These are phyloP conservation scores for Tichodroma muraria DNA, from an alignment of 2,113 vertebrate genomes.

Conservation along the genomic window DNA sequence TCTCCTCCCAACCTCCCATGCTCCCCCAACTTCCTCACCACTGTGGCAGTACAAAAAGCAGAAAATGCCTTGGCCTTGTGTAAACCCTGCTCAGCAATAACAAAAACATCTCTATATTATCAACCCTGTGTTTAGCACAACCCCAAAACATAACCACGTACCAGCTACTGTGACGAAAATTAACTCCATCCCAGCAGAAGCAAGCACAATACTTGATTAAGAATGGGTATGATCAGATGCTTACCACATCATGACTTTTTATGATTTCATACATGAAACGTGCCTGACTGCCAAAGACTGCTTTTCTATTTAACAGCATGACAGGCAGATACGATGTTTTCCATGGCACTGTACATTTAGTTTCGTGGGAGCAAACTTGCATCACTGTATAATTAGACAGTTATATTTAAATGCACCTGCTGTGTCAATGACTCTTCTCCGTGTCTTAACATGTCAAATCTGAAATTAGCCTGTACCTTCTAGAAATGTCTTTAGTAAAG, in stretches of 20 bases:
- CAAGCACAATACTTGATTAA: background rate
- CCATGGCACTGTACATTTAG: constrained; percentile 26
- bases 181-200: background rate
- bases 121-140: background rate
- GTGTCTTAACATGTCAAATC: constrained; percentile 17
- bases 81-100: background rate
- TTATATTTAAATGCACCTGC: constrained; percentile 58
- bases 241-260: background rate
- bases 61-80: background rate
- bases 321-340: background rate
- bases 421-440: constrained; percentile 25
- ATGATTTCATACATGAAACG: background rate
- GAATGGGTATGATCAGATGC: background rate
- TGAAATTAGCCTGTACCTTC: constrained; percentile 31
- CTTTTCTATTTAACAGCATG: background rate
- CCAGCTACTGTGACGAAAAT: background rate
- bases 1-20: background rate
- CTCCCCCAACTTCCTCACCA: background rate
- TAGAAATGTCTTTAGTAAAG: background rate
- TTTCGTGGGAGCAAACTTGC: constrained; percentile 51
- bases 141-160: background rate
- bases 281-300: background rate
- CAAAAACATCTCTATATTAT: background rate
- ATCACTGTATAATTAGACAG: constrained; percentile 45
- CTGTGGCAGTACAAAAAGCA: background rate